Base-by-base conservation (phyloP, 2,888 invertebrate species). In the Cotesia congregata region DNA sequence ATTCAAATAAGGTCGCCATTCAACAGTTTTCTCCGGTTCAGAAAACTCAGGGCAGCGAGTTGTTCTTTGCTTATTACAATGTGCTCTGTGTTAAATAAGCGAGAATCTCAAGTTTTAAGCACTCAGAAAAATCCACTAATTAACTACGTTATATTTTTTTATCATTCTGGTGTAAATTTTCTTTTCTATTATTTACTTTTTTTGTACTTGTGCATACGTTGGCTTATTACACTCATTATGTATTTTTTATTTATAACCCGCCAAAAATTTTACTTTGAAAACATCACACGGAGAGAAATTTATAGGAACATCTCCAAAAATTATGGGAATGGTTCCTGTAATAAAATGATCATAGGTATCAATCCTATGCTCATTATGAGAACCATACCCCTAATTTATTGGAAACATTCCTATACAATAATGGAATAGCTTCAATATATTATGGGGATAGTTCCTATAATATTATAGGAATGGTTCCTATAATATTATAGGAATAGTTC, bases 91-190 rank as follows among this genome's bases (percentile, higher is more conserved):
- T 82, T 81, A 82, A 77, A 74, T 83, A 80, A 81, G 82, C 83
- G 80, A 82, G 82, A 84, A 83, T 82, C 81, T 60, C 64, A 72
- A 64, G 81, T 50, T 50, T 83, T 83, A 86, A 87, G 87, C 85
- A 85, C 85, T 83, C 81, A 82, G 85, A 83, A 85, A 64, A 77
- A 30, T 73, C 70, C 77, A 86, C 87, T 87, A 87, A 87, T 87
- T 87, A 87, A 86, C 86, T 86, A 86, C 86, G 86, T 87, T 86
- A 86, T 87, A 86, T 85, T 84, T 86, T 85, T 82, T 84, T 82
- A 81, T 50, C 12, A 50, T 12, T 50, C 12, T 50, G 1, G 7
- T 1, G 7, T 12, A 50, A 12, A 12, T 50, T 50, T 12, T 80
- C 82, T 81, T 80, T 74, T 67, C 75, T 74, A 75, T 39, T 76